phyloP scores from a whole-genome alignment of 2,113 vertebrate genomes.

The Aphyosemion australe region DNA sequence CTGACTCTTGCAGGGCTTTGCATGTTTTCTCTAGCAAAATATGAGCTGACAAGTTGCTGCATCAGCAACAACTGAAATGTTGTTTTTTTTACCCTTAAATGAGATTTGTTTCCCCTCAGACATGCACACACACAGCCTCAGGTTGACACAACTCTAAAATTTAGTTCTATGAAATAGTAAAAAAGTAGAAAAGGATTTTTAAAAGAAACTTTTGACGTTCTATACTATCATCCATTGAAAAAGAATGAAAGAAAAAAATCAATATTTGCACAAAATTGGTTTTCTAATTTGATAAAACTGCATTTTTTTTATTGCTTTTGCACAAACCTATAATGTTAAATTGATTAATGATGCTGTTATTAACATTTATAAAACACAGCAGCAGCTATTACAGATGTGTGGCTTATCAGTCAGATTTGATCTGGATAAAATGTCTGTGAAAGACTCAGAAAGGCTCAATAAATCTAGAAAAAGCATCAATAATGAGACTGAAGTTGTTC shows the following conservation, averaged over 20 bases:
- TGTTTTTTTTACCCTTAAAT: constrained; percentile 10
- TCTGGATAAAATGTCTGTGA: background rate
- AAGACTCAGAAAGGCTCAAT: constrained; percentile 21
- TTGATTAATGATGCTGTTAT: too few relatives aligned
- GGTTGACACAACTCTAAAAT: constrained; percentile 40
- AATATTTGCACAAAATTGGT: too few relatives aligned
- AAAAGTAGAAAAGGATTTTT: constrained; percentile 39
- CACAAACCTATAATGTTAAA: too few relatives aligned
- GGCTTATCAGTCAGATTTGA: too few relatives aligned
- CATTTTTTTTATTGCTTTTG: too few relatives aligned
- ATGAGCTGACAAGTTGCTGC: constrained; percentile 24
- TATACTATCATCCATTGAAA: too few relatives aligned
- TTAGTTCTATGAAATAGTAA: constrained; percentile 40
- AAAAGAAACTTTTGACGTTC: constrained; percentile 7
- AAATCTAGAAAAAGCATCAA: constrained; percentile 17
- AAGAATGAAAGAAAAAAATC: too few relatives aligned
- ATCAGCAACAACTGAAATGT: constrained; percentile 39
- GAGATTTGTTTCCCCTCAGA: constrained; percentile 21
- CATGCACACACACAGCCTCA: constrained; percentile 36
- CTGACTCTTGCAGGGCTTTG: background rate
- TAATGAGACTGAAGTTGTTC: constrained; percentile 18
- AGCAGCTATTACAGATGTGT: too few relatives aligned
- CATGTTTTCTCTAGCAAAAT: constrained; percentile 13
- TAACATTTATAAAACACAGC: too few relatives aligned
- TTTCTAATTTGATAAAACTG: too few relatives aligned